Evolutionary conservation across 1,140 invertebrate species (phyloP).

Genomic region (Metaphire vulgaris): DNA sequence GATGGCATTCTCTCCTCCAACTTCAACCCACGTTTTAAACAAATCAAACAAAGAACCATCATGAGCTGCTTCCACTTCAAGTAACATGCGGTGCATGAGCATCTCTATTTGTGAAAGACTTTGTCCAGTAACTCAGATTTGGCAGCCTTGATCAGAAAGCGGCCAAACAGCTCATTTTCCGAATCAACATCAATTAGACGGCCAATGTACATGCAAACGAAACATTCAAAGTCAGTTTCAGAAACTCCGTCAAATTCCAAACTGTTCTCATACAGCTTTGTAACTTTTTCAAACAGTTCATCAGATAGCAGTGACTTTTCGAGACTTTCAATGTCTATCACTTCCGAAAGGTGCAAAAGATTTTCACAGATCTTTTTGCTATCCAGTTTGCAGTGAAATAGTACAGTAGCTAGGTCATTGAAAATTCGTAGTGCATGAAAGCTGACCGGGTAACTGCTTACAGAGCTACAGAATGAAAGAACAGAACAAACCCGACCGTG

Average conservation of each 20-base stretch:
- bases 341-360: neutral
- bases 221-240: neutral
- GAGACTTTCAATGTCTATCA: neutral
- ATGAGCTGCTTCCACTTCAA: neutral
- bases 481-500: neutral
- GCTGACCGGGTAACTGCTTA: neutral
- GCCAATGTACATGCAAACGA: neutral
- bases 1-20: neutral
- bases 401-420: neutral
- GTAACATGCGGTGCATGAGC: neutral
- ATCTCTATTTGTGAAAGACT: neutral
- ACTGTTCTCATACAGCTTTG: neutral
- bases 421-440: neutral
- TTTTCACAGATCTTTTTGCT: neutral
- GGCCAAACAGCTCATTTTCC: neutral
- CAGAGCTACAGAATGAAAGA: neutral
- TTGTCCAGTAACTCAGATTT: neutral
- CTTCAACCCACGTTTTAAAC: neutral
- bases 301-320: neutral
- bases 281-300: neutral
- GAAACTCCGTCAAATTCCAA: neutral
- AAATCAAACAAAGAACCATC: neutral
- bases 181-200: neutral
- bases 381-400: neutral
- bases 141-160: neutral